These are phyloP conservation scores for Cebus imitator DNA, from an alignment of 2,113 vertebrate species.

Conservation along the genomic window DNA sequence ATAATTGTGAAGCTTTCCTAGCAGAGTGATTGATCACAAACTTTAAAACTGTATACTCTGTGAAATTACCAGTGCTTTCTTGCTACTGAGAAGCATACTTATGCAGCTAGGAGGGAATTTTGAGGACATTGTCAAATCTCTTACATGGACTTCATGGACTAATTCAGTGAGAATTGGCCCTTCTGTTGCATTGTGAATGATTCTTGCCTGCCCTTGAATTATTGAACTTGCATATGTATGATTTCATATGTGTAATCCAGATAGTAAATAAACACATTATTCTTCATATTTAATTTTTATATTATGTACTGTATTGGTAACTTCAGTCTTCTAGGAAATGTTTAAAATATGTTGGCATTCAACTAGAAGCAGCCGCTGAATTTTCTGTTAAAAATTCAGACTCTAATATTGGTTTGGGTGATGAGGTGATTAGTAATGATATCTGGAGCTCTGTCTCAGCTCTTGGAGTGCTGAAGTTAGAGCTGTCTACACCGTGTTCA, in stretches of 20 bases:
- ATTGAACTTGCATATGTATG: background rate
- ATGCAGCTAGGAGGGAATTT: background rate
- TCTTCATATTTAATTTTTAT: background rate
- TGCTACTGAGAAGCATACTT: background rate
- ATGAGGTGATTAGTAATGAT: background rate
- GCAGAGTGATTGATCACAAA: background rate
- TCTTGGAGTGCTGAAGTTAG: background rate
- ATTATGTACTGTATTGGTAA: background rate
- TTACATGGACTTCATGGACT: background rate
- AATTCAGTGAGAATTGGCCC: background rate
- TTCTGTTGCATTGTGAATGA: background rate
- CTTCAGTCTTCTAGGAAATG: background rate
- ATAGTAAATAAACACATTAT: background rate
- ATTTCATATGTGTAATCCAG: background rate
- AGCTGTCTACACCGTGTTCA: background rate
- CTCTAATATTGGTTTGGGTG: background rate
- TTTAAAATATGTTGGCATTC: background rate
- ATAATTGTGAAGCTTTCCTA: background rate
- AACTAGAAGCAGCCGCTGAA: background rate
- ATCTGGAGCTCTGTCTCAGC: background rate
- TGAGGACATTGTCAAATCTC: background rate
- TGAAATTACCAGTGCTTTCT: background rate
- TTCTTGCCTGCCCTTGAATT: background rate
- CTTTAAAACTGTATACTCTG: background rate
- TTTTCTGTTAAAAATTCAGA: slow-evolving; percentile 2